Evolutionary conservation across 2,888 invertebrate species (phyloP), one percentile per base, ranked within the genome.

Genomic region (Sphecodes monilicornis): DNA sequence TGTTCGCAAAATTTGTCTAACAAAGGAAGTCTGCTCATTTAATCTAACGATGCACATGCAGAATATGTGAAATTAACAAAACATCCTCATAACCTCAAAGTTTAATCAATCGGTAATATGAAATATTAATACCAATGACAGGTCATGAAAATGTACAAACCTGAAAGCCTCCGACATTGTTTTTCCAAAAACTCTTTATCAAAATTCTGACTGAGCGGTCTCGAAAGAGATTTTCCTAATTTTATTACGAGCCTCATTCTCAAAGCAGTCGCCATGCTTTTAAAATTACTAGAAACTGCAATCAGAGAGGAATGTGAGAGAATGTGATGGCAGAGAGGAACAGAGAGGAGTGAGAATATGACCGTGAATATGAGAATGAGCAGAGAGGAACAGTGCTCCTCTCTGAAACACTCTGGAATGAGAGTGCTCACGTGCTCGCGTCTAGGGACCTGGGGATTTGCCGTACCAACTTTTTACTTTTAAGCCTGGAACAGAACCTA

Each of bases 191-290:
- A 80, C 54, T 85, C 69, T 43, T 87, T 90, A 39, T 83, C 90
- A 11, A 86, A 85, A 78, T 86, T 89, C 39, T 85, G 80, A 78
- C 81, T 87, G 16, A 90, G 74, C n/a, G 90, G 83, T 46, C 81
- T 90, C n/a, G 91, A 89, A 77, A 92, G 78, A 32, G 84, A 86
- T 91, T 88, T 94, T 78, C 92, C 92, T 26, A 93, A 85, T 76
- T 90, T 92, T 29, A 93, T 78, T n/a, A 90, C 91, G 41, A 89
- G 89, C 26, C 89, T 91, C 16, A 94, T 72, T 85, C 92, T 91
- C 6, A 92, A 90, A 36, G 91, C 84, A 43, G 92, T 90, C 66
- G 94, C 93, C 93, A 94, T 94, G 86, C 90, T 90, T 84, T 82
- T 64, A 54, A 74, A 77, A 3, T 36, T 66, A 66, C 66, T 22